A percentile compares a stretch with the other conserved stretches of the same genome.
Evolutionary conservation across 2,888 invertebrate genomes (phyloP).

Genomic region (Steromphala cineraria): DNA sequence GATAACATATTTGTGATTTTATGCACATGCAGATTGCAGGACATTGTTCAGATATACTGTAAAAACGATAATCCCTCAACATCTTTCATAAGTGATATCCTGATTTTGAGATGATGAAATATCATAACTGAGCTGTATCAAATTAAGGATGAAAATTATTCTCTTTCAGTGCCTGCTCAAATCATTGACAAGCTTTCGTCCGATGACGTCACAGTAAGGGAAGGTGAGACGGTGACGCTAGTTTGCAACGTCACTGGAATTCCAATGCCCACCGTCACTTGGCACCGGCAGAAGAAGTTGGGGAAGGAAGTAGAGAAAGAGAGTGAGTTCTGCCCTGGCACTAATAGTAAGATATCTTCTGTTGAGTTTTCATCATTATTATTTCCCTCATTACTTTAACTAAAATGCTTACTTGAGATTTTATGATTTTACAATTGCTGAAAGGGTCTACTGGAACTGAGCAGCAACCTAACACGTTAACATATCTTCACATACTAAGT

Average conservation of each 20-base stretch:
- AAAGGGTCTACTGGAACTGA: too few relatives aligned
- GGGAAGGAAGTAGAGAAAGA: conserved; percentile 22
- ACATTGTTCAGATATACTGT: too few relatives aligned
- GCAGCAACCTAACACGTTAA: too few relatives aligned
- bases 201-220: conserved; percentile 88
- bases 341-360: conserved; percentile 30
- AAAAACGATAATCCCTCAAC: too few relatives aligned
- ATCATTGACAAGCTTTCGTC: conserved; percentile 91
- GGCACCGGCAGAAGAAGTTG: conserved; percentile 78
- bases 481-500: too few relatives aligned
- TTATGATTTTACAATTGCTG: too few relatives aligned
- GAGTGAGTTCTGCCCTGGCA: conserved; percentile 34
- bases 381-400: not conserved
- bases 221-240: conserved; percentile 94
- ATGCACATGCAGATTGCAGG: too few relatives aligned
- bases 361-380: conserved; percentile 15
- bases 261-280: conserved; percentile 92
- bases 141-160: not conserved
- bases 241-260: conserved; percentile 85
- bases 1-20: too few relatives aligned
- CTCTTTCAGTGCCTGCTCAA: conserved; percentile 89
- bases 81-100: too few relatives aligned
- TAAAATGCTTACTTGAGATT: too few relatives aligned
- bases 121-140: too few relatives aligned
- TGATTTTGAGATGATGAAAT: too few relatives aligned